Conservation (phyloP, 2,888 invertebrate genomes). For the Caenorhabditis uteleia region DNA sequence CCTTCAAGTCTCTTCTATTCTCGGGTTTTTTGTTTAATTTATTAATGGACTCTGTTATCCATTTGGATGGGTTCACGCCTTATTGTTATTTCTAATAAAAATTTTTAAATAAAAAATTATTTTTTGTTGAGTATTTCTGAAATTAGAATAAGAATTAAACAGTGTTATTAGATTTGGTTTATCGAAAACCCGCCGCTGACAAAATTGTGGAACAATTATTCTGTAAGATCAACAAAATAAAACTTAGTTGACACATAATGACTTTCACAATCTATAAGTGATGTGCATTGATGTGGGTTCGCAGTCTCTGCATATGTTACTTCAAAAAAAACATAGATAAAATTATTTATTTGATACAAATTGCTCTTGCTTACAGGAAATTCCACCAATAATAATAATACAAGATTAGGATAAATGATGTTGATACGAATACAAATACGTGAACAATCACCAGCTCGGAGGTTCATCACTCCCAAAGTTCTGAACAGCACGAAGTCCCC, state of each 20-base stretch:
- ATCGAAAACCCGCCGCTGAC: neutral
- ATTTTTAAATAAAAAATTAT: neutral
- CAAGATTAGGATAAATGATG: too few relatives aligned
- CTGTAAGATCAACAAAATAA: neutral
- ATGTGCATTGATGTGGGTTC: too few relatives aligned
- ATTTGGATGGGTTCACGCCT: constrained; percentile 11
- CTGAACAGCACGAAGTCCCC: too few relatives aligned
- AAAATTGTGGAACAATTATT: neutral
- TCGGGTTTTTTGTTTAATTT: constrained; percentile 40
- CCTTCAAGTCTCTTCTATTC: constrained; percentile 36
- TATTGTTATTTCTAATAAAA: constrained; percentile 20
- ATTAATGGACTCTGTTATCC: constrained; percentile 9
- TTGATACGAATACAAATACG: too few relatives aligned
- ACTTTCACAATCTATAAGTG: neutral
- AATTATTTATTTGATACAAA: too few relatives aligned
- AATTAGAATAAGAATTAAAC: too few relatives aligned
- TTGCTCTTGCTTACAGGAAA: too few relatives aligned
- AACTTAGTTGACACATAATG: neutral
- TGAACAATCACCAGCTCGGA: too few relatives aligned
- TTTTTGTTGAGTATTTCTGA: neutral
- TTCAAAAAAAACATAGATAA: too few relatives aligned
- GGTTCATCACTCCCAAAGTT: too few relatives aligned
- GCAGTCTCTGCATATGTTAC: too few relatives aligned
- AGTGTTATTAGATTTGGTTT: neutral
- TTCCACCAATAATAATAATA: too few relatives aligned